Evolutionary conservation across 2,797 vertebrate genomes (phyloP).

Genomic region (Loris lydekkerianus): DNA sequence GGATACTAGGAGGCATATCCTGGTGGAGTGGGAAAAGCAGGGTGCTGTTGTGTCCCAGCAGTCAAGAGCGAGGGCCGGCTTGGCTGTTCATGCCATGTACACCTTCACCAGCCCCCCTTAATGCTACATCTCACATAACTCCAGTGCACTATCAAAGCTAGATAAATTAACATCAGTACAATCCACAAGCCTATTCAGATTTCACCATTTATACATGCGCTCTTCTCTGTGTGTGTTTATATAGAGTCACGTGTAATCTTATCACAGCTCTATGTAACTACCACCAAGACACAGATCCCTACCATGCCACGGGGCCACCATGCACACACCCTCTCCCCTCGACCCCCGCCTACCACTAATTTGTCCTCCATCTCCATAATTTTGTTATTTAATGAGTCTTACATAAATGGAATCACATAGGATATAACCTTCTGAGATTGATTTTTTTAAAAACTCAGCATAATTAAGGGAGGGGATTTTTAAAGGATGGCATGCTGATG

Average conservation of each 20-base stretch:
- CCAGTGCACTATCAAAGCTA: no score
- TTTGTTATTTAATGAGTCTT: slow-evolving; percentile 12
- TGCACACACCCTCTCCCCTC: neutral
- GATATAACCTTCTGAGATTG: neutral
- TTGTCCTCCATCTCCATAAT: neutral
- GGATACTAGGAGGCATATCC: neutral
- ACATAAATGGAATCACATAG: neutral
- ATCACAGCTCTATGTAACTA: neutral
- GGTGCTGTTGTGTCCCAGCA: neutral
- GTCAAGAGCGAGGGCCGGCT: neutral
- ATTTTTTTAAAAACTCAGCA: neutral
- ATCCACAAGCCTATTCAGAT: neutral
- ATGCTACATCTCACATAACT: rapidly evolving
- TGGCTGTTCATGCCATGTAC: neutral
- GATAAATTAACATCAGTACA: neutral
- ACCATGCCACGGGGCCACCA: no score
- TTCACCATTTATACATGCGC: neutral
- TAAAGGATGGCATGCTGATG: neutral
- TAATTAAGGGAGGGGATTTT: slow-evolving; percentile 27
- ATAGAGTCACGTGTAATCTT: neutral
- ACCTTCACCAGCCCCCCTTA: neutral
- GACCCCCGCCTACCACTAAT: neutral
- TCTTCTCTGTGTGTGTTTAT: rapidly evolving
- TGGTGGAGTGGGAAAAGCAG: neutral
- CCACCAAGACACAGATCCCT: neutral